Conservation (phyloP, 64 coral and sea anemone species). For the Catalaphyllia jardinei region DNA sequence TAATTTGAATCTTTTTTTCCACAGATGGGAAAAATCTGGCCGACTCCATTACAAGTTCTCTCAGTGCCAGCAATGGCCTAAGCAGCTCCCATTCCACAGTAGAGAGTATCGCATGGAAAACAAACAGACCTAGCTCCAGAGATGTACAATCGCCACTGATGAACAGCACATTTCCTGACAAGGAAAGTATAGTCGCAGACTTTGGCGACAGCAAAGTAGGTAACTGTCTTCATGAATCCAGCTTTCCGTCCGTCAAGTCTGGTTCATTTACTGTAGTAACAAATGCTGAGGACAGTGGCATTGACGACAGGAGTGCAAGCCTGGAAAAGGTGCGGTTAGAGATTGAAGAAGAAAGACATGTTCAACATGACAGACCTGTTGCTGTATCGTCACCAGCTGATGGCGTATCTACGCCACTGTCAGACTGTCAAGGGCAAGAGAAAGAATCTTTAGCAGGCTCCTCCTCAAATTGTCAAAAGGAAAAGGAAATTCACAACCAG, state of each 20-base stretch:
- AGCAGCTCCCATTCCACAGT: conserved; percentile 28
- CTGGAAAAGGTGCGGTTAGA: conserved; percentile 28
- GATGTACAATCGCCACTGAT: neutral
- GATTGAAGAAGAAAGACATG: neutral
- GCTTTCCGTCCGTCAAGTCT: neutral
- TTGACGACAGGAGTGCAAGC: conserved; percentile 51
- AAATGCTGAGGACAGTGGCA: conserved; percentile 51
- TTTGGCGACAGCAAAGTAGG: conserved; percentile 38
- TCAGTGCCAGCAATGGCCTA: conserved; percentile 4
- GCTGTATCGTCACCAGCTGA: neutral
- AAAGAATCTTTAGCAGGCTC: neutral
- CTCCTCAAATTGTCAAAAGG: neutral
- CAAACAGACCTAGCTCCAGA: neutral
- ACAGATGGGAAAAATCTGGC: conserved; percentile 14
- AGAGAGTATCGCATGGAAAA: neutral
- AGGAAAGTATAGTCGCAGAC: conserved; percentile 32
- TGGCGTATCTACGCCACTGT: neutral
- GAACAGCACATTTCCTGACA: conserved; percentile 11
- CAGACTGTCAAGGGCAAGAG: neutral
- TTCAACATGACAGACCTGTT: neutral
- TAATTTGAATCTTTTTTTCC: neutral
- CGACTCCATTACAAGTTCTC: conserved; percentile 18
- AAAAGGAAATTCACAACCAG: neutral
- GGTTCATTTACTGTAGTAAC: neutral
- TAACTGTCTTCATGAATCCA: conserved; percentile 5